Evolutionary conservation across 2,888 invertebrate species (phyloP), one percentile per base, ranked within the genome.

Genomic region (Thera obeliscata): DNA sequence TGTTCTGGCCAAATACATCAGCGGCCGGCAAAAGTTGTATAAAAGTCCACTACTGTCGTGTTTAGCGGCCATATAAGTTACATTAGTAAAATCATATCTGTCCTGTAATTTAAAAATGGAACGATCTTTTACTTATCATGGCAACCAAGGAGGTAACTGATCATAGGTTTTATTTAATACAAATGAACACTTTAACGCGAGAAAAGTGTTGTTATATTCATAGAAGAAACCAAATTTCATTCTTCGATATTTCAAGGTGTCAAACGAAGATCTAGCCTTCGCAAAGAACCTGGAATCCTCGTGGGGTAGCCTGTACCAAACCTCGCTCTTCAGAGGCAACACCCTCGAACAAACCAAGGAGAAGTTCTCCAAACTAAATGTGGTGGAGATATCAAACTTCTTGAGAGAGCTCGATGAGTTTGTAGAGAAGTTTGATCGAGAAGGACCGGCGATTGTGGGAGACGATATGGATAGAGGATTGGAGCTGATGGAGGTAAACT

Each of bases 371-470:
- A 95, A 96, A 80, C 94, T 98, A 79, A 98, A 97, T 48, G 94
- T 96, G 61, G 91, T 94, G 0, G 96, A 98, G 86, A 98, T 98
- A 69, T 90, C 94, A 0, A 94, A 95, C 36, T 97, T 97, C 87
- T 87, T 95, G 49, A 87, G 94, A 49, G 94, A 96, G 63, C 78
- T 95, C 3, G 93, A 94, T 38, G 94, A 94, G 0, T 98, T 98
- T 84, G 94, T 96, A 0, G 95, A 95, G 75, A 95, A 95, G 78
- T 98, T 97, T 81, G 95, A 96, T 71, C 84, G 74, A 0, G 95
- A 96, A 75, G 98, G 98, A 0, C 98, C 98, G 0, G 96, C 96
- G 0, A 95, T 96, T 46, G 96, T 98, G 1, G 97, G 96, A 0
- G 94, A 96, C 33, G 95, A 98, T 82, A 91, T 98, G 79, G 97